Evolutionary conservation across 2,888 invertebrate genomes (phyloP).

Genomic region (Bhutanitis thaidina): DNA sequence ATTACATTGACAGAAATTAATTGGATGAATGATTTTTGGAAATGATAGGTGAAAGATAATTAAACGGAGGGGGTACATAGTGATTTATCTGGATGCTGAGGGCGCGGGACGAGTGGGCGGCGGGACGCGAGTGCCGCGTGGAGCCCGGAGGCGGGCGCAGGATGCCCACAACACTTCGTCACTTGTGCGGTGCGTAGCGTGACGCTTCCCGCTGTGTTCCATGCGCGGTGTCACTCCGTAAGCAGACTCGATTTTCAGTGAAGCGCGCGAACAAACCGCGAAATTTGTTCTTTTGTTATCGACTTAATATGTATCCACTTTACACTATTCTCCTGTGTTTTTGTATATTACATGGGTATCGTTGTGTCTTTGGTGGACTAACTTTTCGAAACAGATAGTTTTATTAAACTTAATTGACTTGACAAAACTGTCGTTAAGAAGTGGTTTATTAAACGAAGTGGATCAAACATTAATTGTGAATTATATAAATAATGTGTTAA

Average conservation of each 20-base stretch:
- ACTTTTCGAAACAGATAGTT: background rate
- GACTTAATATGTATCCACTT: conserved; percentile 15
- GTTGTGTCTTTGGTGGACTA: background rate
- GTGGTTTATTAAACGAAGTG: background rate
- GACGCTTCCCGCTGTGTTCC: conserved; percentile 48
- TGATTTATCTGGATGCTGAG: conserved; percentile 41
- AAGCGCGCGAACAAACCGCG: conserved; percentile 12
- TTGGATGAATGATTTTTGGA: background rate
- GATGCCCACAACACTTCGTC: conserved; percentile 52
- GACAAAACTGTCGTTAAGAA: conserved; percentile 1
- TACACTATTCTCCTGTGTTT: conserved; percentile 1
- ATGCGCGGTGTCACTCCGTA: conserved; percentile 21
- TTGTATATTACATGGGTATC: conserved; percentile 2
- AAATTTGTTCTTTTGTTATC: conserved; percentile 12
- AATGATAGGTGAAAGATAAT: conserved; percentile 23
- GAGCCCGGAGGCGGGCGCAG: conserved; percentile 52
- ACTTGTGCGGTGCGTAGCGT: conserved; percentile 50
- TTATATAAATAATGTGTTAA: conserved; percentile 7
- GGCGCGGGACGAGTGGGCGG: conserved; percentile 44
- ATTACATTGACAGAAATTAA: no score
- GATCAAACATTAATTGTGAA: conserved; percentile 3
- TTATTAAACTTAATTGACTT: background rate
- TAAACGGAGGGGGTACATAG: conserved; percentile 28
- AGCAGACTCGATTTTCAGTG: conserved; percentile 23
- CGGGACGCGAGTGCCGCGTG: conserved; percentile 29